Conservation (phyloP, 2,797 vertebrate species). For the Semaprochilodus insignis region DNA sequence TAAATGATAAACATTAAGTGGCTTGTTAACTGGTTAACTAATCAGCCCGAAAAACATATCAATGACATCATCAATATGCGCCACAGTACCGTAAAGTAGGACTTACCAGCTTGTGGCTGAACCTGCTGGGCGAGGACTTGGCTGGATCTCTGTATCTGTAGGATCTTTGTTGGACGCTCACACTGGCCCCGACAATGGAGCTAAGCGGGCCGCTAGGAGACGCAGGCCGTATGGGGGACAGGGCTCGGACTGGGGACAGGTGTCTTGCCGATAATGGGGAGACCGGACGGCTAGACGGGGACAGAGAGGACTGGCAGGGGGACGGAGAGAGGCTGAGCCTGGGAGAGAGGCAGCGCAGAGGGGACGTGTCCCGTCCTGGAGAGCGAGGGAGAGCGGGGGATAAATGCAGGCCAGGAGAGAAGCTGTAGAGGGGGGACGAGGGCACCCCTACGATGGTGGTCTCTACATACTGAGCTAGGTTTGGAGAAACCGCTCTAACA, state of each 20-base stretch:
- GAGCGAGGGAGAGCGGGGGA: slow-evolving; percentile 70
- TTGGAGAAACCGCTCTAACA: slow-evolving; percentile 69
- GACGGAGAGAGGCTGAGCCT: slow-evolving; percentile 63
- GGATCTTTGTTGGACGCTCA: slow-evolving; percentile 25
- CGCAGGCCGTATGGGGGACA: slow-evolving; percentile 71
- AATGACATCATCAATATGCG: background rate
- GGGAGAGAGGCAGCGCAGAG: slow-evolving; percentile 72
- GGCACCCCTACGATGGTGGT: slow-evolving; percentile 69
- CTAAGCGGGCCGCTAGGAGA: slow-evolving; percentile 72
- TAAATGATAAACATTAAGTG: too few species aligned
- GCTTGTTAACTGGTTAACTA: too few species aligned
- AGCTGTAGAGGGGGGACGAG: slow-evolving; percentile 64
- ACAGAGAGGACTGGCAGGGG: slow-evolving; percentile 62
- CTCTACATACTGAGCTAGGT: slow-evolving; percentile 74
- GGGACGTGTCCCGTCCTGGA: slow-evolving; percentile 73
- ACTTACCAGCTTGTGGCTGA: slow-evolving; percentile 61
- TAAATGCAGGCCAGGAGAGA: slow-evolving; percentile 68
- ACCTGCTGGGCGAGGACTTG: slow-evolving; percentile 42
- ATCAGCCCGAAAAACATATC: too few species aligned
- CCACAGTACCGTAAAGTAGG: background rate
- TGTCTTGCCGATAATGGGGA: slow-evolving; percentile 71
- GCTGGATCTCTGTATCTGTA: slow-evolving; percentile 43
- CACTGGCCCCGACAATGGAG: slow-evolving; percentile 63
- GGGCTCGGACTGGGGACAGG: slow-evolving; percentile 68
- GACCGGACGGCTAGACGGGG: slow-evolving; percentile 57